Conservation (phyloP, 2,888 invertebrate species). For the Tenthredo amoena region DNA sequence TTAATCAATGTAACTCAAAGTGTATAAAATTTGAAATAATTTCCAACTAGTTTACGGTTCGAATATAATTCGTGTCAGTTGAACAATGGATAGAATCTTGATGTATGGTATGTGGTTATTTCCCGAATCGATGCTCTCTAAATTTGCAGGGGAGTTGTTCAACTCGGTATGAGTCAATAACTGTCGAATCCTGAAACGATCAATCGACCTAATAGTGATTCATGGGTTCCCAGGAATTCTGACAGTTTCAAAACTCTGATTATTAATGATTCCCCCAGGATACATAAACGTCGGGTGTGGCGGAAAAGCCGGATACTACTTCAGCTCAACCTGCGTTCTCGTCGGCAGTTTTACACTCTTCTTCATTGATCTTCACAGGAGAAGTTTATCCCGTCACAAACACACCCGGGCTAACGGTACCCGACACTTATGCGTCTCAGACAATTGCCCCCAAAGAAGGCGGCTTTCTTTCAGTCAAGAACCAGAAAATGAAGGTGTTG, state of each 20-base stretch:
- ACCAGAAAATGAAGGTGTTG: conserved; percentile 80
- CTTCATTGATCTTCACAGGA: conserved; percentile 89
- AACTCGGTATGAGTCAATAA: background rate
- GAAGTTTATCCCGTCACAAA: conserved; percentile 86
- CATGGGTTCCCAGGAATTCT: background rate
- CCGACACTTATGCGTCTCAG: conserved; percentile 80
- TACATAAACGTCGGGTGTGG: conserved; percentile 90
- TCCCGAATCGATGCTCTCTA: background rate
- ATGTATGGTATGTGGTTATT: background rate
- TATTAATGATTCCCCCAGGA: conserved; percentile 79
- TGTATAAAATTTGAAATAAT: too few relatives aligned
- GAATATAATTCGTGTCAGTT: too few relatives aligned
- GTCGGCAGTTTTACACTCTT: conserved; percentile 89
- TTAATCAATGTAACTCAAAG: too few relatives aligned
- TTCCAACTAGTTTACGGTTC: too few relatives aligned
- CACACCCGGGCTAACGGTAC: conserved; percentile 83
- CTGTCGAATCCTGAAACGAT: conserved; percentile 28
- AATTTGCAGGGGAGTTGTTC: conserved; percentile 8
- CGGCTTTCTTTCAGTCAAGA: conserved; percentile 82
- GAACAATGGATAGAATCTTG: too few relatives aligned
- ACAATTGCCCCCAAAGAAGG: conserved; percentile 81
- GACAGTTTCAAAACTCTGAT: background rate
- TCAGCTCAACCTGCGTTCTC: conserved; percentile 89
- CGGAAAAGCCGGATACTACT: conserved; percentile 90
- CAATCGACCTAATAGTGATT: conserved; percentile 34